These are phyloP conservation scores for Scaptodrosophila lebanonensis DNA, from an alignment of 1,140 invertebrate species.

Conservation along the genomic window DNA sequence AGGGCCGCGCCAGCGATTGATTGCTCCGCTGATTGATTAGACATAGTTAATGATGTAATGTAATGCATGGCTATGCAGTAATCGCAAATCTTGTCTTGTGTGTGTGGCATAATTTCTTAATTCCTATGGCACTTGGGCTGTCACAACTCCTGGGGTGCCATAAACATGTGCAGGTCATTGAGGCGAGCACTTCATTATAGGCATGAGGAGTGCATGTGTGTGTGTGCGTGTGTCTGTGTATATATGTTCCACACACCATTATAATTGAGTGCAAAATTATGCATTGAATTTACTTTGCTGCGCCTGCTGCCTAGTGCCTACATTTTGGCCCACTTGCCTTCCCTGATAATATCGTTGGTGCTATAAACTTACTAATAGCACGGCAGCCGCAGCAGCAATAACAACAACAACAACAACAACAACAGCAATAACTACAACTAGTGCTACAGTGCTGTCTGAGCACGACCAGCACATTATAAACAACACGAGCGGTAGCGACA, in stretches of 20 bases:
- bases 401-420: constrained; percentile 7
- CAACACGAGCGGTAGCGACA: constrained; percentile 8
- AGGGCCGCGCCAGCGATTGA: constrained; percentile 17
- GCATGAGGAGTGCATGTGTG: not conserved
- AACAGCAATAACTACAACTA: too few species aligned
- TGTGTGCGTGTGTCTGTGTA: too few species aligned
- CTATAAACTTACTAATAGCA: constrained; percentile 67
- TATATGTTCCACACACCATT: constrained; percentile 28
- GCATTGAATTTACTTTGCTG: constrained; percentile 53
- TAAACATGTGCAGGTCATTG: too few species aligned
- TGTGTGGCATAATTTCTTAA: constrained; percentile 38
- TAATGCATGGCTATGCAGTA: constrained; percentile 17
- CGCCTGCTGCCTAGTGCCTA: not conserved
- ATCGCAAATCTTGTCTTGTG: not conserved
- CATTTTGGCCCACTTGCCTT: constrained; percentile 28
- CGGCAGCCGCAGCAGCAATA: constrained; percentile 26
- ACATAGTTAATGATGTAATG: constrained; percentile 43
- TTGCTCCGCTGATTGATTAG: constrained; percentile 61
- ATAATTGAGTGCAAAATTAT: constrained; percentile 75
- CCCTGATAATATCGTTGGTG: constrained; percentile 50
- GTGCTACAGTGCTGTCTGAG: too few species aligned
- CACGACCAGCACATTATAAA: constrained; percentile 4
- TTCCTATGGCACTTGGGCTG: constrained; percentile 37
- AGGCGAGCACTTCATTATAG: constrained; percentile 46
- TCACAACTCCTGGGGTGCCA: constrained; percentile 23